These are phyloP conservation scores for Drosophila persimilis DNA, from an alignment of 1,140 invertebrate species.

Conservation along the genomic window DNA sequence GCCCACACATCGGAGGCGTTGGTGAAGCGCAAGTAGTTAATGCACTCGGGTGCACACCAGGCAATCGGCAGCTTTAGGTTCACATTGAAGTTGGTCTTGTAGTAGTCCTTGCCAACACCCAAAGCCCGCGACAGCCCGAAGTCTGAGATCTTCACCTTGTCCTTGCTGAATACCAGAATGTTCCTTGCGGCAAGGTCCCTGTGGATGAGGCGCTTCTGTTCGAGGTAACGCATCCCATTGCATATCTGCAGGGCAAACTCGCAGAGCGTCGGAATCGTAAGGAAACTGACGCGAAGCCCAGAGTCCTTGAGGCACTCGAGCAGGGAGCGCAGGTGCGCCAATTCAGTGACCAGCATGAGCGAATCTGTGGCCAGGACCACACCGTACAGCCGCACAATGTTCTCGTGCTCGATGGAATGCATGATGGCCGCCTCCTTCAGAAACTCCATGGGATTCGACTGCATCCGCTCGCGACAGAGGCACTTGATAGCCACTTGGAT, in stretches of 20 bases:
- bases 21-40: conserved; percentile 97
- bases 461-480: conserved; percentile 95
- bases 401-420: conserved; percentile 98
- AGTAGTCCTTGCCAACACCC: conserved; percentile 99
- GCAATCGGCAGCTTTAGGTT: conserved; percentile 98
- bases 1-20: conserved; percentile 99
- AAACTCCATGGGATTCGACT: conserved; percentile 97
- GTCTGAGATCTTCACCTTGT: conserved; percentile 99
- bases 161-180: conserved; percentile 97
- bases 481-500: conserved; percentile 99
- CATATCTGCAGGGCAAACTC: conserved; percentile 97
- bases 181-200: conserved; percentile 97
- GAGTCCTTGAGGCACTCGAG: conserved; percentile 98
- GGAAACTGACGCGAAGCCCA: conserved; percentile 92
- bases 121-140: conserved; percentile 97
- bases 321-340: conserved; percentile 96
- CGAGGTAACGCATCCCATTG: conserved; percentile 98
- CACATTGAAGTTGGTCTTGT: conserved; percentile 99
- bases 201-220: conserved; percentile 96
- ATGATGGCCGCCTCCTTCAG: conserved; percentile 99
- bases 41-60: conserved; percentile 99
- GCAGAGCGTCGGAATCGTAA: conserved; percentile 92
- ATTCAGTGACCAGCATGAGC: conserved; percentile 97
- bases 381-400: conserved; percentile 98
- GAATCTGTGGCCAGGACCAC: conserved; percentile 97